These are phyloP conservation scores for Tetraodon nigroviridis DNA, from an alignment of 2,113 vertebrate genomes.

Conservation along the genomic window DNA sequence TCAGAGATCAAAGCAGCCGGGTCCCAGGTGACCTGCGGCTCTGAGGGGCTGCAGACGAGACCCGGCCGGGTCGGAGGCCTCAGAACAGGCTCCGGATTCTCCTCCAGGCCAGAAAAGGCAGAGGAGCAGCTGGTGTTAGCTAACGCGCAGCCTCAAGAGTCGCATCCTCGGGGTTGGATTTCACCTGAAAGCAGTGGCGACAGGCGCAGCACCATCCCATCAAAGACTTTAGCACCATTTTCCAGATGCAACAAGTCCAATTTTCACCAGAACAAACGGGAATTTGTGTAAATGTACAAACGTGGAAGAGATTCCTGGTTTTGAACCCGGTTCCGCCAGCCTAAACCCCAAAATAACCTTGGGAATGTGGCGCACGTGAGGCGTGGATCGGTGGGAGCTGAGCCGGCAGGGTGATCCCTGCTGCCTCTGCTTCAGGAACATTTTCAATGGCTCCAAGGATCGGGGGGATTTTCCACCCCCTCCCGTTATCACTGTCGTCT, in stretches of 20 bases:
- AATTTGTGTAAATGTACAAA: too few species aligned
- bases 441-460: conserved; percentile 24
- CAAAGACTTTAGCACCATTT: too few species aligned
- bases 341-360: conserved; percentile 30
- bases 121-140: background rate
- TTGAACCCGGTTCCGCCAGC: conserved; percentile 25
- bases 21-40: conserved; percentile 51
- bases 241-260: too few species aligned
- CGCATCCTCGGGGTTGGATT: too few species aligned
- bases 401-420: background rate
- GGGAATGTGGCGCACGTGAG: background rate
- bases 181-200: background rate
- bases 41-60: conserved; percentile 45
- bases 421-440: conserved; percentile 33
- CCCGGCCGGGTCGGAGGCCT: conserved; percentile 23
- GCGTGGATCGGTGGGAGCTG: background rate
- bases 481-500: conserved; percentile 43
- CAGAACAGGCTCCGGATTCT: conserved; percentile 25
- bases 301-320: conserved; percentile 22
- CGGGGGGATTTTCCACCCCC: conserved; percentile 38
- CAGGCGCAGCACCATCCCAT: background rate
- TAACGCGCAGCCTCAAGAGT: background rate
- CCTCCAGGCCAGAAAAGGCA: conserved; percentile 19
- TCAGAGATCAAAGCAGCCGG: conserved; percentile 64
- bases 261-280: too few species aligned